Base-by-base conservation (phyloP, 2,888 invertebrate genomes). In the Dioctria linearis region DNA sequence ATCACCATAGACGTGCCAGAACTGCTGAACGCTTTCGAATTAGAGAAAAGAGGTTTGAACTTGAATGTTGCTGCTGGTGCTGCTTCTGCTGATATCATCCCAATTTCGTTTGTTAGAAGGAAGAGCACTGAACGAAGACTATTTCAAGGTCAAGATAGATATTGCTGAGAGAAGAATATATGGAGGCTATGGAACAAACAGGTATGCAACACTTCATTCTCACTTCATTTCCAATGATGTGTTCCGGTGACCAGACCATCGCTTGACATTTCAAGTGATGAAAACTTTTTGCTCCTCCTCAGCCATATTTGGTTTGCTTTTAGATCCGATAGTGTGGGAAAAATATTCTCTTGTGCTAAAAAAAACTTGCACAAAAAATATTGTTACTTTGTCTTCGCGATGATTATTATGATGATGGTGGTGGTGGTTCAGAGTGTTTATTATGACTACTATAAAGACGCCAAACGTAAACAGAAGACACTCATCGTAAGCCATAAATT, bases 81-180 rank as follows among this genome's bases (percentile, higher is more conserved):
- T 11, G 25, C 5, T 57, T n/a, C 57, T 57, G 5, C 11, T 49
- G 25, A 25, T 25, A 25, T 25, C 25, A 25, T 25, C 25, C 25
- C 25, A 25, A 25, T 25, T 25, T 25, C 25, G 25, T 25, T 46
- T 1, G 46, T 46, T 46, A 6, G 6, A 6, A 39, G 42, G 76
- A 54, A 57, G 65, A 49, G 51, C 78, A 51, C 51, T 78, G 78
- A 78, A 65, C 78, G 78, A 65, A 39, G 63, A 25, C 49, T 43
- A 43, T 40, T 78, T 65, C 78, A 78, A 78, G 78, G 63, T 37
- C 71, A 71, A 39, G 54, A 71, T 54, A 78, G 51, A 49, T 51
- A 37, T 40, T 3, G 37, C 8, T 6, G 5, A 8, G 46, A 46
- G 46, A 46, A 8, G 5, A 6, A 8, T 8, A 5, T 2, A 8